Evolutionary conservation across 2,113 vertebrate species (phyloP).

Genomic region (Forbesichthys papilliferus): DNA sequence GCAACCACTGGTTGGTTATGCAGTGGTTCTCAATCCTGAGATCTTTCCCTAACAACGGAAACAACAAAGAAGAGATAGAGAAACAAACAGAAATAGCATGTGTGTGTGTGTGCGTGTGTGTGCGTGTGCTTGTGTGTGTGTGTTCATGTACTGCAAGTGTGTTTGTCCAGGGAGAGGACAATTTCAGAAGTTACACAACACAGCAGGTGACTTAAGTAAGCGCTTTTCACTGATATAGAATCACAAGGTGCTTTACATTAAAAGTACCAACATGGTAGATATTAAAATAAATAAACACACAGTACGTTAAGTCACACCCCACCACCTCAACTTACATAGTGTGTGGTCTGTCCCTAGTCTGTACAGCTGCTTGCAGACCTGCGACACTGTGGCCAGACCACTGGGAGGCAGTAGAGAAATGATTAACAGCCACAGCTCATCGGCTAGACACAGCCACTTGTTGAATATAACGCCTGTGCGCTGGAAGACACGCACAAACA

Average conservation of each 20-base stretch:
- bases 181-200: not conserved
- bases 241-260: too few relatives aligned
- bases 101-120: not conserved
- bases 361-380: constrained; percentile 57
- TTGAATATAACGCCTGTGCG: constrained; percentile 23
- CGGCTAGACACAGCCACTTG: constrained; percentile 63
- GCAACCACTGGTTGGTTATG: constrained; percentile 51
- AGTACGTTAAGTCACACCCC: not conserved
- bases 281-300: not conserved
- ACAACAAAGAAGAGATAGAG: not conserved
- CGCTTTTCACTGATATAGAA: too few relatives aligned
- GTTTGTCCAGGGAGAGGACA: not conserved
- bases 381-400: constrained; percentile 49
- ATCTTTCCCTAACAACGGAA: constrained; percentile 61
- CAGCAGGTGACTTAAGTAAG: too few relatives aligned
- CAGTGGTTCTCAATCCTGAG: constrained; percentile 51
- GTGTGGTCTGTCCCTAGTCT: constrained; percentile 55
- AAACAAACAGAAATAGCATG: not conserved
- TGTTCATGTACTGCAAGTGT: not conserved
- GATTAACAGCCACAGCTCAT: constrained; percentile 67
- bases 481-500: constrained; percentile 20
- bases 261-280: too few relatives aligned
- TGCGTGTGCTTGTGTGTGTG: not conserved
- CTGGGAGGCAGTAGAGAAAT: constrained; percentile 58
- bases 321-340: constrained; percentile 61